Base-by-base conservation (phyloP, 2,888 invertebrate species). In the Loripinus fragilis region DNA sequence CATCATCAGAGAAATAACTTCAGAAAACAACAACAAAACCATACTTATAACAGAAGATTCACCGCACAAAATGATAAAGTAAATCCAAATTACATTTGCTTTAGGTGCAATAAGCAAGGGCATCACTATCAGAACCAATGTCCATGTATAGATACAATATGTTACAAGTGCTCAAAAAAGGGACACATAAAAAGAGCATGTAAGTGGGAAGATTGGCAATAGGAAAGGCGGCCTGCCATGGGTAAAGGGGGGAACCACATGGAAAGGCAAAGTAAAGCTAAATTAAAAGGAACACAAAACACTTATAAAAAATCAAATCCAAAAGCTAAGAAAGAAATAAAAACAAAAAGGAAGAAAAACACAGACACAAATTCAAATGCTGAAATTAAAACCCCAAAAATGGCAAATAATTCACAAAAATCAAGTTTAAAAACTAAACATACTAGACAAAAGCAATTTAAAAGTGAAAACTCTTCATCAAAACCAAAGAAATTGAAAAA, bases 161-260 rank as follows among this genome's bases (percentile, higher is more conserved):
- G 71, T 33, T 28, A 45, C 42, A 23, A 30, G 1, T 76, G 76
- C 38, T 23, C 25, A 23, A 71, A 23, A 28, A 35, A 28, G 23
- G 76, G 76, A 0, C 71, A 76, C 23, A 66, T 71, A n/a, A 8
- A 42, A 28, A 28, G 30, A 10, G 73, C 60, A n/a, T 50, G 30
- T n/a, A 25, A 41, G 10, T 0, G n/a, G 30, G 30, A 30, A 60
- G 5, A 15, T 7, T n/a, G n/a, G n/a, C 33, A 66, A 70, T 78
- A 74, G 70, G 52, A 48, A 64, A 50, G 23, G n/a, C 17, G 52
- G 70, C 74, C 78, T 73, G 55, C 74, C 52, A 25, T 17, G 70
- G 73, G 78, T 71, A 45, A 50, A 50, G 68, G 70, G 50, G 78
- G 74, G 78, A 78, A 71, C 78, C 73, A 74, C 7, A 0, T 70